These are phyloP conservation scores for Diadumene lineata DNA, from an alignment of 92 coral and sea anemone genomes.

Conservation along the genomic window DNA sequence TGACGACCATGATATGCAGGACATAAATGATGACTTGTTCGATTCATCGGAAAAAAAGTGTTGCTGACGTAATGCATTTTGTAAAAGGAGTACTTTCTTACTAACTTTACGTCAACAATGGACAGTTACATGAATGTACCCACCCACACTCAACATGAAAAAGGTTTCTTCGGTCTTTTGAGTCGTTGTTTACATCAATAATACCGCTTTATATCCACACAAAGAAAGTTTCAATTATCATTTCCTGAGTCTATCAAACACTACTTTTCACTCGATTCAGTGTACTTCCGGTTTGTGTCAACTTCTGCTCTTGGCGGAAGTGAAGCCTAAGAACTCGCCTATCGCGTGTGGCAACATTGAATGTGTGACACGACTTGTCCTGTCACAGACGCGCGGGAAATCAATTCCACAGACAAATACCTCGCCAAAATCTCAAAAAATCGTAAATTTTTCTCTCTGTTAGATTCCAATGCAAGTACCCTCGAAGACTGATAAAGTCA, in stretches of 20 bases:
- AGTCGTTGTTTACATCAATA: constrained; percentile 6
- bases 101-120: no score
- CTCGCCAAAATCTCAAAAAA: background rate
- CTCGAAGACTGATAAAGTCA: constrained; percentile 67
- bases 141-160: no score
- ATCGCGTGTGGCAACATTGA: background rate
- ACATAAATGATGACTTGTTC: no score
- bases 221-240: constrained; percentile 1
- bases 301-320: constrained; percentile 8
- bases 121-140: no score
- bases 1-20: no score
- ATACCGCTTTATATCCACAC: constrained; percentile 8
- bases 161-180: no score
- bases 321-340: constrained; percentile 8
- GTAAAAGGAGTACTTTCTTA: no score
- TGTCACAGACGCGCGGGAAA: constrained; percentile 2
- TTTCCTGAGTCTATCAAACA: background rate
- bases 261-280: constrained; percentile 1
- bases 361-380: background rate
- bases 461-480: constrained; percentile 56
- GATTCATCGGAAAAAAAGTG: no score
- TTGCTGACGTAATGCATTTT: no score
- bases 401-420: no score
- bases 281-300: constrained; percentile 21
- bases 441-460: background rate